phyloP scores from a whole-genome alignment of 2,888 invertebrate genomes.

The Macaria liturata region DNA sequence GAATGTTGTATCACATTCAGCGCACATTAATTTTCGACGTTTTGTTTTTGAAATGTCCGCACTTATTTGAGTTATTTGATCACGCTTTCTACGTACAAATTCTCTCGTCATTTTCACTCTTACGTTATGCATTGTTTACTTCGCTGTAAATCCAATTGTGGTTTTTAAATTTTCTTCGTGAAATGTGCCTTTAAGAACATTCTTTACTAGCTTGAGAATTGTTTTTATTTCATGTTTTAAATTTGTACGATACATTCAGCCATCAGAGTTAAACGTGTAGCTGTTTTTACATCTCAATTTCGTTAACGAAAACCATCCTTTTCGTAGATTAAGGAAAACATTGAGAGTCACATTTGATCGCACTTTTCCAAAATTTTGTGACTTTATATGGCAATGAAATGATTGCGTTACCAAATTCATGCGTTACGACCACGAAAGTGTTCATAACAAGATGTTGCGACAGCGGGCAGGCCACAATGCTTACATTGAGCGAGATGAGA shows the following conservation, averaged over 20 bases:
- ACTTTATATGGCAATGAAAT: no score
- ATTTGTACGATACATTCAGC: no score
- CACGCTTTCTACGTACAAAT: slow-evolving; percentile 45
- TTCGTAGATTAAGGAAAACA: no score
- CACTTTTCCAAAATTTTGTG: no score
- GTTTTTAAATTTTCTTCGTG: background rate
- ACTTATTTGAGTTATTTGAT: slow-evolving; percentile 35
- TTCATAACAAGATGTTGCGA: slow-evolving; percentile 38
- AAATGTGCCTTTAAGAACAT: no score
- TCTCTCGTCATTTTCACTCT: slow-evolving; percentile 19
- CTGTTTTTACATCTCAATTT: no score
- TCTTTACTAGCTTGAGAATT: no score
- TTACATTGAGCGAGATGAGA: slow-evolving; percentile 50
- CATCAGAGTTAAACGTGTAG: no score
- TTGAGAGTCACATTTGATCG: no score
- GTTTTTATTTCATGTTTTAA: no score
- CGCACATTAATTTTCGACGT: slow-evolving; percentile 40
- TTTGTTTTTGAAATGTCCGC: slow-evolving; percentile 38
- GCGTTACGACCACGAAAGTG: slow-evolving; percentile 35
- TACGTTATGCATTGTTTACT: slow-evolving; percentile 17
- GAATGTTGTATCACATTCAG: slow-evolving; percentile 37
- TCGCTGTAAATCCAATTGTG: slow-evolving; percentile 16
- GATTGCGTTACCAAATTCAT: slow-evolving; percentile 35
- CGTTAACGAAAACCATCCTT: no score
- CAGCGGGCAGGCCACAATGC: slow-evolving; percentile 33